Evolutionary conservation across 2,888 invertebrate species (phyloP).

Genomic region (Allygus modestus): DNA sequence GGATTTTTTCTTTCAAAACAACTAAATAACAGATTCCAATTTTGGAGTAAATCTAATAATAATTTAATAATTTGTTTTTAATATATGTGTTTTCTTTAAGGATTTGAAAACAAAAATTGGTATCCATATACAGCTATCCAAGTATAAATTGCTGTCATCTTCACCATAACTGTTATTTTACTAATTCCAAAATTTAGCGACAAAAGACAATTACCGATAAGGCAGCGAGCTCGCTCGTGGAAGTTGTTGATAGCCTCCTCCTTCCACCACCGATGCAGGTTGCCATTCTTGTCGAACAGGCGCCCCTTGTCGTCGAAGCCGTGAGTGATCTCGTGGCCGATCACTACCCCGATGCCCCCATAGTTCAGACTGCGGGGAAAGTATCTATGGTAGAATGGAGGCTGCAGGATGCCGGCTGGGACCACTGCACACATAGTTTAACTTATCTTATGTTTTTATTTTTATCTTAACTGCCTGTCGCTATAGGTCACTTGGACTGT

Average conservation of each 20-base stretch:
- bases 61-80: too few species aligned
- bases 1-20: too few species aligned
- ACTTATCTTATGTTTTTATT: background rate
- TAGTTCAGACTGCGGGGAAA: constrained; percentile 90
- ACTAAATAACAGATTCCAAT: too few species aligned
- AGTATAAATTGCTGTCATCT: too few species aligned
- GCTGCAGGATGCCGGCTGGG: constrained; percentile 96
- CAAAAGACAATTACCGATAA: constrained; percentile 77
- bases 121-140: too few species aligned
- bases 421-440: constrained; percentile 79
- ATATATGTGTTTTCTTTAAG: too few species aligned
- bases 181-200: too few species aligned
- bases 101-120: too few species aligned
- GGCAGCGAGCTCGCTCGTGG: constrained; percentile 86
- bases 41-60: too few species aligned
- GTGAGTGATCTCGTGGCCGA: constrained; percentile 95
- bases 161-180: too few species aligned
- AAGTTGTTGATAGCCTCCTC: constrained; percentile 85
- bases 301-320: constrained; percentile 95
- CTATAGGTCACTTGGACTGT: too few species aligned
- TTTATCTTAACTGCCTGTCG: too few species aligned
- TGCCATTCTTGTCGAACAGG: constrained; percentile 95
- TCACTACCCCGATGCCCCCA: constrained; percentile 94
- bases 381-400: constrained; percentile 93
- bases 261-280: constrained; percentile 92